These are phyloP conservation scores for Euzetes globulus DNA, from an alignment of 2,888 invertebrate genomes.

Conservation along the genomic window DNA sequence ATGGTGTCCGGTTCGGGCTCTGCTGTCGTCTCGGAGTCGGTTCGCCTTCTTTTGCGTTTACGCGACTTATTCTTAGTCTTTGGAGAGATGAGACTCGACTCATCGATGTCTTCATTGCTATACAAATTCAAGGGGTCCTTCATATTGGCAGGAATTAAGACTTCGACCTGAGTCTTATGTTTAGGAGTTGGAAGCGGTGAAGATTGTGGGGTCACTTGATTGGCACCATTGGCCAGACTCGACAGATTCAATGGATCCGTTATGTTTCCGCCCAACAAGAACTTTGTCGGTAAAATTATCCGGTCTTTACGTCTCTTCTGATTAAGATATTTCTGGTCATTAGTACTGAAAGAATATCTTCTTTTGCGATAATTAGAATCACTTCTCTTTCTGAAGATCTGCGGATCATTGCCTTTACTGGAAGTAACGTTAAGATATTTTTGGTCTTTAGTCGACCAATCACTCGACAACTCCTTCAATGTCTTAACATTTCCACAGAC, in stretches of 20 bases:
- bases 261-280: constrained; percentile 87
- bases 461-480: neutral
- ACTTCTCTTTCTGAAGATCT: neutral
- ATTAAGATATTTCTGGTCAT: constrained; percentile 48
- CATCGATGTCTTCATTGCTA: constrained; percentile 43
- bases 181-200: constrained; percentile 81
- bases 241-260: constrained; percentile 89
- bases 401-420: neutral
- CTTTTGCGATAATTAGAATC: neutral
- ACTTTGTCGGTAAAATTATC: constrained; percentile 80
- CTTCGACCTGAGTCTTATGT: constrained; percentile 61
- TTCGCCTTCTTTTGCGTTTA: constrained; percentile 32
- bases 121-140: constrained; percentile 78
- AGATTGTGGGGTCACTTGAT: constrained; percentile 72
- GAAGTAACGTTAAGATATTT: neutral
- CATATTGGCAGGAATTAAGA: constrained; percentile 84
- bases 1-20: constrained; percentile 5
- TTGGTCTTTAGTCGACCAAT: neutral
- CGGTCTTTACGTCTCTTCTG: constrained; percentile 58
- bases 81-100: constrained; percentile 40
- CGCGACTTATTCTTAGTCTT: constrained; percentile 36
- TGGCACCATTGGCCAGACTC: constrained; percentile 59
- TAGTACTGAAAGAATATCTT: neutral
- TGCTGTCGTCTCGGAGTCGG: constrained; percentile 31
- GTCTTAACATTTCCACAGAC: neutral